These are phyloP conservation scores for Tipula helvola DNA, from an alignment of 2,888 invertebrate genomes.

Conservation along the genomic window DNA sequence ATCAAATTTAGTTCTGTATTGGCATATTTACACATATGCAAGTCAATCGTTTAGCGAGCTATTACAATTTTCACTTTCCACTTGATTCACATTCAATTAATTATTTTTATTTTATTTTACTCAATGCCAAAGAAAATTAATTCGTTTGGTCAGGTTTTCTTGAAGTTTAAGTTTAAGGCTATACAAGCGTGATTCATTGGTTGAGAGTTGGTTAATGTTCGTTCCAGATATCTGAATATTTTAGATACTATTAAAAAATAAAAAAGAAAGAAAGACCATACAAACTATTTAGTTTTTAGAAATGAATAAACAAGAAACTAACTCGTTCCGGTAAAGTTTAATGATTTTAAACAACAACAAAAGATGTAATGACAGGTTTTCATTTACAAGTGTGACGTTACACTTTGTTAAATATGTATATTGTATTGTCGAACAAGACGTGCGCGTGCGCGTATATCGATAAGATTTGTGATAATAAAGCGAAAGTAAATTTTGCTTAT, in stretches of 20 bases:
- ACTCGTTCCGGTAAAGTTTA: neutral
- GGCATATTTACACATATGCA: neutral
- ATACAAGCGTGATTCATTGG: too few species aligned
- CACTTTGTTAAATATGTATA: neutral
- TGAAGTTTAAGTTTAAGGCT: neutral
- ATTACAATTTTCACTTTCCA: neutral
- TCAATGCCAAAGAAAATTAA: neutral
- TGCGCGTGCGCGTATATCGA: neutral
- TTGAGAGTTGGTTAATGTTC: neutral
- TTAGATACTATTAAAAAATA: neutral
- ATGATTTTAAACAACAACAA: neutral
- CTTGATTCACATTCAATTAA: neutral
- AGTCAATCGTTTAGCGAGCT: neutral
- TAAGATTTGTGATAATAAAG: neutral
- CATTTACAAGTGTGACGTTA: neutral
- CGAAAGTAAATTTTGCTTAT: neutral
- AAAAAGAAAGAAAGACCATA: neutral
- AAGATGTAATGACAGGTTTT: neutral
- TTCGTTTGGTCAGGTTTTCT: neutral
- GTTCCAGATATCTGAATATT: neutral
- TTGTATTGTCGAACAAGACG: neutral
- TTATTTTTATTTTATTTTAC: neutral
- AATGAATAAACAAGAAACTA: neutral
- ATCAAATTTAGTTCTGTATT: neutral
- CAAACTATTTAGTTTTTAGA: neutral